A percentile compares a stretch with the other conserved stretches of the same genome.
phyloP scores from a whole-genome alignment of 2,797 vertebrate species.

The Garrulus glandarius region DNA sequence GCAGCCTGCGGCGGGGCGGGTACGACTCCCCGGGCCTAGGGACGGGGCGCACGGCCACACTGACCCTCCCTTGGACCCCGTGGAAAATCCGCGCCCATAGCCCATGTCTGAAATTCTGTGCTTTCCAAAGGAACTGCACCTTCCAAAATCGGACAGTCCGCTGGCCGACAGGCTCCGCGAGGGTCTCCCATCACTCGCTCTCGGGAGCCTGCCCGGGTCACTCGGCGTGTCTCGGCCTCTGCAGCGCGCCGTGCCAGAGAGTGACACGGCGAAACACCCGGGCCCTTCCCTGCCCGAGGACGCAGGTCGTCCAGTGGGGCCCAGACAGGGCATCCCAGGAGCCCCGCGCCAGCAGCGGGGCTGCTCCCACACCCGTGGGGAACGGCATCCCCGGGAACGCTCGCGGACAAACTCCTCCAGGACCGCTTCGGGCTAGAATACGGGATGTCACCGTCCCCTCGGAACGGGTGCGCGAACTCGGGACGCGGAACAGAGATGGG shows the following conservation, averaged over 20 bases:
- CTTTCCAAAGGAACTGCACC: neutral
- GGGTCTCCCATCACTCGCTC: neutral
- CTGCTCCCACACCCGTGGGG: neutral
- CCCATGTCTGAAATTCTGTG: neutral
- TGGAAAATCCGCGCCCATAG: neutral
- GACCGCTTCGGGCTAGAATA: neutral
- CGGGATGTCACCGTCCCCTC: neutral
- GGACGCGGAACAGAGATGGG: rapidly evolving
- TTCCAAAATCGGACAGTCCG: neutral
- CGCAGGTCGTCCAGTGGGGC: no score
- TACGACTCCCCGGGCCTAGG: neutral
- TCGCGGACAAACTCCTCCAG: neutral
- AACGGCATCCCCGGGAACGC: neutral
- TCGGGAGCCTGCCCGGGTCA: neutral
- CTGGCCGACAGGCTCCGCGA: neutral
- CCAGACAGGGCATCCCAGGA: neutral
- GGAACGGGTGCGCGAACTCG: neutral
- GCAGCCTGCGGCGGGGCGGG: neutral
- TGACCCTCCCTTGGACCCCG: no score
- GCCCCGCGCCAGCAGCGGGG: neutral
- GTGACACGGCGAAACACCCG: no score
- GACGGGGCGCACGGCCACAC: neutral
- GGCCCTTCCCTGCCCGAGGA: neutral
- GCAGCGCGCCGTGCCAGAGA: neutral
- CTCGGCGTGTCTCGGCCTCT: neutral